phyloP scores from a whole-genome alignment of 2,797 vertebrate species.

The Merluccius polli region DNA sequence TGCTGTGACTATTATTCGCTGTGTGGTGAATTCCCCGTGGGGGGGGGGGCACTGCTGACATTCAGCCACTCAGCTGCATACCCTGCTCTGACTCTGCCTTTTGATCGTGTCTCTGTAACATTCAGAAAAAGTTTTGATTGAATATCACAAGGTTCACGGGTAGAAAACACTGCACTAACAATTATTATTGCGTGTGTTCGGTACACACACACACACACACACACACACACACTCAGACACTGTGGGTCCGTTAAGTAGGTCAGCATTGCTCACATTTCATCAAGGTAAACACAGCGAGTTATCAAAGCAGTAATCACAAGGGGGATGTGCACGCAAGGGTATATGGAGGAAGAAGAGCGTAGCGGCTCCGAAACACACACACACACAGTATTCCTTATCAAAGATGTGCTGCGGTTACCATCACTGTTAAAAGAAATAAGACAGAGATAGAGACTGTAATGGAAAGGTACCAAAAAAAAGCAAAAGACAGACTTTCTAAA shows the following conservation, averaged over 20 bases:
- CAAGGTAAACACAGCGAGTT: not conserved
- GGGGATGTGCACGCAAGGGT: not conserved
- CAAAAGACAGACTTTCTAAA: not conserved
- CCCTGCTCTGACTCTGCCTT: slow-evolving; percentile 13
- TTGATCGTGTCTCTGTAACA: not conserved
- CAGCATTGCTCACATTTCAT: slow-evolving; percentile 1
- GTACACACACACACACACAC: not conserved
- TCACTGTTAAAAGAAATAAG: not conserved
- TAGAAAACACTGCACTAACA: slow-evolving; percentile 1
- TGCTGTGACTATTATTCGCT: slow-evolving; percentile 36
- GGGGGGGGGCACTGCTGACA: slow-evolving; percentile 27
- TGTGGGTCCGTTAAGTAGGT: not conserved
- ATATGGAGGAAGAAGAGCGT: not conserved
- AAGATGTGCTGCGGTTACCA: not conserved
- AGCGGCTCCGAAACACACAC: not conserved
- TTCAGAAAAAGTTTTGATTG: not conserved
- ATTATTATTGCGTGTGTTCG: not conserved
- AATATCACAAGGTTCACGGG: slow-evolving; percentile 2
- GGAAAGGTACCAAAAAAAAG: not conserved
- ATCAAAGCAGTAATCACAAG: slow-evolving; percentile 1
- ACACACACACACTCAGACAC: not conserved
- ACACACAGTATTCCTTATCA: not conserved
- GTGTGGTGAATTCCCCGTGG: slow-evolving; percentile 37
- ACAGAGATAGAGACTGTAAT: not conserved
- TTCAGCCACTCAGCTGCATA: slow-evolving; percentile 32